Evolutionary conservation across 2,797 vertebrate species (phyloP).

Genomic region (Cichlasoma orientale): DNA sequence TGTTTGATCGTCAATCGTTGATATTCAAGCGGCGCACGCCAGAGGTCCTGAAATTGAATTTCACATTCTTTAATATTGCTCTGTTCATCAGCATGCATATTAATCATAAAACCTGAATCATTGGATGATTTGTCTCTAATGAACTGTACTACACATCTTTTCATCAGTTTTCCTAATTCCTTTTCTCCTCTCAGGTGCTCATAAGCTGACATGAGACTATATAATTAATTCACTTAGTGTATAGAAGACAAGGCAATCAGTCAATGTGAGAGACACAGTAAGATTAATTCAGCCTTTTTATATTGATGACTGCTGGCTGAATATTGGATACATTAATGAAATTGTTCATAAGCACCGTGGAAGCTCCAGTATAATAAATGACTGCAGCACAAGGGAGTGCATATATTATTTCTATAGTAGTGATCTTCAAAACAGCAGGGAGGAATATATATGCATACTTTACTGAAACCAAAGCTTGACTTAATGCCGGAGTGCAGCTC

Average conservation of each 20-base stretch:
- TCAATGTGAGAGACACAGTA: slow-evolving; percentile 56
- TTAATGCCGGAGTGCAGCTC: slow-evolving; percentile 36
- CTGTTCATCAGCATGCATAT: slow-evolving; percentile 66
- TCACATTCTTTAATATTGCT: slow-evolving; percentile 65
- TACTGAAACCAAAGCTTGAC: slow-evolving; percentile 44
- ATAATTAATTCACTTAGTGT: slow-evolving; percentile 72
- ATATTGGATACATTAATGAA: slow-evolving; percentile 66
- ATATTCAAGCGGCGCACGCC: slow-evolving; percentile 70
- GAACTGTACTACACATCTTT: slow-evolving; percentile 67
- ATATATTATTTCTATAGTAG: slow-evolving; percentile 42
- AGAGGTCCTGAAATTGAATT: slow-evolving; percentile 59
- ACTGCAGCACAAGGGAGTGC: slow-evolving; percentile 10
- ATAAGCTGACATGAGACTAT: slow-evolving; percentile 49
- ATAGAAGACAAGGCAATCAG: slow-evolving; percentile 60
- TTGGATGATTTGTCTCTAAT: slow-evolving; percentile 69
- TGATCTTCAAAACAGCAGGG: slow-evolving; percentile 40
- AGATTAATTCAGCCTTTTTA: slow-evolving; percentile 67
- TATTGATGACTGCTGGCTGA: slow-evolving; percentile 52
- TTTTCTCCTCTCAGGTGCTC: slow-evolving; percentile 65
- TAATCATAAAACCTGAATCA: slow-evolving; percentile 68
- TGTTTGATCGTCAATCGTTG: slow-evolving; percentile 76
- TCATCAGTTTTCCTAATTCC: slow-evolving; percentile 56
- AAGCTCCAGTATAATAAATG: slow-evolving; percentile 48
- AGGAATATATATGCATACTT: slow-evolving; percentile 29
- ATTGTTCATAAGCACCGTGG: slow-evolving; percentile 49